phyloP scores from a whole-genome alignment of 2,797 vertebrate genomes.

The Lutjanus argentimaculatus region DNA sequence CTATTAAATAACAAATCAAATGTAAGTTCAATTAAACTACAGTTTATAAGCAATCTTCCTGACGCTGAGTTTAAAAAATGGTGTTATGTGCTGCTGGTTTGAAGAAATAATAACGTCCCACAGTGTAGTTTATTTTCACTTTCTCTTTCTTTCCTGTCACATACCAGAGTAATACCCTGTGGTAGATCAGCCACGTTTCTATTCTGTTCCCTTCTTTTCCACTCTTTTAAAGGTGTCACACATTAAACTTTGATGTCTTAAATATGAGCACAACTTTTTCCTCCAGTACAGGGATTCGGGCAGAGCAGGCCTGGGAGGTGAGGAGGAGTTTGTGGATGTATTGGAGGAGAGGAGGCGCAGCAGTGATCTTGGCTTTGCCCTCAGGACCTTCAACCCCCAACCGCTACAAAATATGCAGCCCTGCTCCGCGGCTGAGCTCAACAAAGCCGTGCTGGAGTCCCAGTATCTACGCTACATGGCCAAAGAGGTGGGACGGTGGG shows the following conservation, averaged over 20 bases:
- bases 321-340: slow-evolving; percentile 90
- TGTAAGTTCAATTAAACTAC: no score
- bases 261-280: background rate
- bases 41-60: no score
- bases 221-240: background rate
- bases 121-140: background rate
- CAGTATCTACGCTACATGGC: slow-evolving; percentile 90
- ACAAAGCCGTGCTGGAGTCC: slow-evolving; percentile 91
- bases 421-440: slow-evolving; percentile 86
- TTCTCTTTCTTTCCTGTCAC: background rate
- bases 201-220: background rate
- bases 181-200: background rate
- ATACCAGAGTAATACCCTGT: background rate
- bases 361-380: slow-evolving; percentile 91
- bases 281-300: slow-evolving; percentile 66
- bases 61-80: background rate
- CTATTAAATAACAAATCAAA: no score
- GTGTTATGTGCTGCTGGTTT: background rate
- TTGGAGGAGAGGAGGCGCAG: slow-evolving; percentile 90
- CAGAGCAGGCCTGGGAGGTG: slow-evolving; percentile 54
- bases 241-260: background rate
- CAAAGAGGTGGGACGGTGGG: slow-evolving; percentile 86
- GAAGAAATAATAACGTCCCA: background rate
- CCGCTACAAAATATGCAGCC: slow-evolving; percentile 83
- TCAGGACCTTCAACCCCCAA: slow-evolving; percentile 91